Evolutionary conservation across 2,113 vertebrate species (phyloP).

Genomic region (Tetrax tetrax): DNA sequence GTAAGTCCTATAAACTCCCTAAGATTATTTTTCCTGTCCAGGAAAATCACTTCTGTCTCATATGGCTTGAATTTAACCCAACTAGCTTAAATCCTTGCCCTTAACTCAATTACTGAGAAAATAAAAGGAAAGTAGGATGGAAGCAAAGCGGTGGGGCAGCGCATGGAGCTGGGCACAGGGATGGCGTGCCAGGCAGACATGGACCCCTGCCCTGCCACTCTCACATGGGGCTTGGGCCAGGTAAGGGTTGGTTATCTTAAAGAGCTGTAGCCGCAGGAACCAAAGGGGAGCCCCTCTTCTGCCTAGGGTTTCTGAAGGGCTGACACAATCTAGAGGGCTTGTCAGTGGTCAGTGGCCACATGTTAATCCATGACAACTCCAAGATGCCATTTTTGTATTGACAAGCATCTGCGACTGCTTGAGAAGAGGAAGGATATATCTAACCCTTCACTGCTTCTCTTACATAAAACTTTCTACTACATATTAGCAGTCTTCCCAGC

Average conservation of each 20-base stretch:
- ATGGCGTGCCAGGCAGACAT: neutral
- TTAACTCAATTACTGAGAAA: constrained; percentile 46
- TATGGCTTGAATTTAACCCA: constrained; percentile 68
- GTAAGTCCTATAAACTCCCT: constrained; percentile 53
- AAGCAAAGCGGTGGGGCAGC: neutral
- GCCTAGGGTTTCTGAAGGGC: neutral
- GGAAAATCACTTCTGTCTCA: constrained; percentile 67
- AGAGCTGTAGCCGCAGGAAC: neutral
- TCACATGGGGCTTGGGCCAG: neutral
- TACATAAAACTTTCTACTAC: neutral
- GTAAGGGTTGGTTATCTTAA: neutral
- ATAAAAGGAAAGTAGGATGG: neutral
- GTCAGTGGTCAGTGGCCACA: neutral
- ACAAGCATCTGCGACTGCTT: neutral
- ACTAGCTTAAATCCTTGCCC: constrained; percentile 29
- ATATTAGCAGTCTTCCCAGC: constrained; percentile 17
- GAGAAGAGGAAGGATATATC: neutral
- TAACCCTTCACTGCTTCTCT: neutral
- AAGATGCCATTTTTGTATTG: neutral
- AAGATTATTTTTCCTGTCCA: constrained; percentile 59
- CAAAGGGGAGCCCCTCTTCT: neutral
- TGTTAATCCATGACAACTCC: fast-evolving
- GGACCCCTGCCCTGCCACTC: neutral
- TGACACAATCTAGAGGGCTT: neutral
- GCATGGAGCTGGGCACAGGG: neutral